Base-by-base conservation (phyloP, 2,888 invertebrate species). In the Helobdella robusta region DNA sequence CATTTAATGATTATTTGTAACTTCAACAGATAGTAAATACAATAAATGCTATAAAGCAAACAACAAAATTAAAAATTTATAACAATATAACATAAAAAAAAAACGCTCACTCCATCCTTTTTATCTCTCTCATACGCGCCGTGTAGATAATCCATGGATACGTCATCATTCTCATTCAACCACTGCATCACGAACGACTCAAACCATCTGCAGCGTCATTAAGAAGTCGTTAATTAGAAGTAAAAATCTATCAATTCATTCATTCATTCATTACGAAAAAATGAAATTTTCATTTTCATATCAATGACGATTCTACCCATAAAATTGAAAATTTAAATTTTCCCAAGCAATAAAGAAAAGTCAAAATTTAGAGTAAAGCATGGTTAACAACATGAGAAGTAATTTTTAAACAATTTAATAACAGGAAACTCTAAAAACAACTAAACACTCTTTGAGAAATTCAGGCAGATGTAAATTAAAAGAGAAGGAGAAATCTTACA, bases 171-270 rank as follows among this genome's bases (percentile, higher is more conserved):
- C 80, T 98, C 98, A 77, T 97, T 97, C 48, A 99, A 84, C 98
- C 98, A 99, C 80, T 97, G 97, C 97, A 99, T 98, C 52, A 99
- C 98, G 81, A 98, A 99, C n/a, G 97, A 95, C 80, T 97, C 97
- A 80, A 99, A 99, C 97, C 97, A 99, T 70, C 84, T 84, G 74
- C 40, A 8, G 40, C n/a, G n/a, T n/a, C n/a, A n/a, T n/a, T n/a
- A n/a, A n/a, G n/a, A n/a, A n/a, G n/a, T n/a, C n/a, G n/a, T n/a
- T n/a, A n/a, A n/a, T n/a, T n/a, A n/a, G n/a, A n/a, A n/a, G n/a
- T n/a, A n/a, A n/a, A n/a, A n/a, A n/a, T n/a, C n/a, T n/a, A n/a
- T n/a, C n/a, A n/a, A n/a, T n/a, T n/a, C n/a, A n/a, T n/a, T n/a
- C n/a, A n/a, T n/a, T n/a, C n/a, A n/a, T n/a, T n/a, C n/a, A n/a